These are phyloP conservation scores for Netelia fuscicornis DNA, from an alignment of 2,888 invertebrate genomes.

Conservation along the genomic window DNA sequence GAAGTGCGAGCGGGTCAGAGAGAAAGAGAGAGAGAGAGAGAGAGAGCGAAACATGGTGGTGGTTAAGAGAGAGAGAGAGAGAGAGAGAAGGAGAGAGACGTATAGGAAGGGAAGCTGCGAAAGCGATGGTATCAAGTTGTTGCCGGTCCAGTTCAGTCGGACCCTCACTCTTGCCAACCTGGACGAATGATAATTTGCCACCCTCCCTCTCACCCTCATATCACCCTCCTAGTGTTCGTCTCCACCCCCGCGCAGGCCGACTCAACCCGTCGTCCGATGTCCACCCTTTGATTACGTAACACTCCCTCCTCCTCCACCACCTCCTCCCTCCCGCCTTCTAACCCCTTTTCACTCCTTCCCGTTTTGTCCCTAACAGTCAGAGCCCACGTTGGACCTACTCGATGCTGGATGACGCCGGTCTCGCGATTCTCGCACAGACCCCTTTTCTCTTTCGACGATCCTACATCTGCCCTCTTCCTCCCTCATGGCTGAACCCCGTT, in stretches of 20 bases:
- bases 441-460: slow-evolving; percentile 54
- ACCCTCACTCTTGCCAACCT: slow-evolving; percentile 78
- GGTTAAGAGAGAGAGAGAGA: not conserved
- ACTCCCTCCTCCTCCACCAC: slow-evolving; percentile 71
- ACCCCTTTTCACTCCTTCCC: slow-evolving; percentile 64
- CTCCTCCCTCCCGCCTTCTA: slow-evolving; percentile 46
- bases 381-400: slow-evolving; percentile 16
- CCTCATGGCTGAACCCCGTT: slow-evolving; percentile 26
- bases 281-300: slow-evolving; percentile 84
- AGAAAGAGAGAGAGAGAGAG: not conserved
- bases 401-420: slow-evolving; percentile 38
- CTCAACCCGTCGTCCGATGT: slow-evolving; percentile 73
- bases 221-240: slow-evolving; percentile 64
- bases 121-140: slow-evolving; percentile 83
- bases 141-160: slow-evolving; percentile 81
- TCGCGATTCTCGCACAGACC: slow-evolving; percentile 53
- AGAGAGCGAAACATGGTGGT: not conserved
- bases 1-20: not conserved
- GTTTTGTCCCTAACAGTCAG: slow-evolving; percentile 36
- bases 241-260: slow-evolving; percentile 65
- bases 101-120: slow-evolving; percentile 28
- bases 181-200: slow-evolving; percentile 84
- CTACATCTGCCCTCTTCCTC: too few relatives aligned
- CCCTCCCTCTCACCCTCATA: slow-evolving; percentile 58
- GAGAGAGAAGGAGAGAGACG: not conserved